These are phyloP conservation scores for Silvanus unidentatus DNA, from an alignment of 2,888 invertebrate genomes.

Conservation along the genomic window DNA sequence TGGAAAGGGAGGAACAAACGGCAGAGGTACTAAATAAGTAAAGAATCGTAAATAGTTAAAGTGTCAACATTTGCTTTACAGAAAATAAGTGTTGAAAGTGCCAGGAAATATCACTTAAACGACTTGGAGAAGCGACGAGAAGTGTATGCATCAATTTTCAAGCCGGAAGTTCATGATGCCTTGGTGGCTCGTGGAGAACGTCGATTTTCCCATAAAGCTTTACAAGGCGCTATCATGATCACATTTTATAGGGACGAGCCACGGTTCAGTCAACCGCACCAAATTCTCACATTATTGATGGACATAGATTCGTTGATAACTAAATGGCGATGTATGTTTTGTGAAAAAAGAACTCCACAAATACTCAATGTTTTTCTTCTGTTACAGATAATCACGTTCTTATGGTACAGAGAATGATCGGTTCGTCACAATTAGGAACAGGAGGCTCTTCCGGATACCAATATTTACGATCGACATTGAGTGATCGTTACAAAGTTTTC, in stretches of 20 bases:
- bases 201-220: slow-evolving; percentile 80
- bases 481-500: slow-evolving; percentile 98
- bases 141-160: slow-evolving; percentile 86
- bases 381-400: slow-evolving; percentile 96
- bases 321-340: slow-evolving; percentile 92
- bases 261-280: slow-evolving; percentile 96
- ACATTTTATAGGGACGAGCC: slow-evolving; percentile 96
- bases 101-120: slow-evolving; percentile 58
- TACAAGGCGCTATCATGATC: slow-evolving; percentile 97
- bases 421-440: slow-evolving; percentile 91
- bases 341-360: no score
- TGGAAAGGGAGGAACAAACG: slow-evolving; percentile 60
- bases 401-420: slow-evolving; percentile 98
- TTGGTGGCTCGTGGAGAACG: slow-evolving; percentile 81
- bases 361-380: no score
- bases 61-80: slow-evolving; percentile 15
- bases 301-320: slow-evolving; percentile 97
- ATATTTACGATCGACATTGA: slow-evolving; percentile 91
- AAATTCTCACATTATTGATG: slow-evolving; percentile 88
- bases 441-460: slow-evolving; percentile 98
- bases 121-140: slow-evolving; percentile 76
- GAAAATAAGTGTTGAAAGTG: slow-evolving; percentile 29
- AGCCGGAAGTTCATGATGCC: slow-evolving; percentile 75
- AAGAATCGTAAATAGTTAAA: not conserved
- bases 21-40: slow-evolving; percentile 57